phyloP scores from a whole-genome alignment of 2,888 invertebrate genomes.

The Noctua janthe region DNA sequence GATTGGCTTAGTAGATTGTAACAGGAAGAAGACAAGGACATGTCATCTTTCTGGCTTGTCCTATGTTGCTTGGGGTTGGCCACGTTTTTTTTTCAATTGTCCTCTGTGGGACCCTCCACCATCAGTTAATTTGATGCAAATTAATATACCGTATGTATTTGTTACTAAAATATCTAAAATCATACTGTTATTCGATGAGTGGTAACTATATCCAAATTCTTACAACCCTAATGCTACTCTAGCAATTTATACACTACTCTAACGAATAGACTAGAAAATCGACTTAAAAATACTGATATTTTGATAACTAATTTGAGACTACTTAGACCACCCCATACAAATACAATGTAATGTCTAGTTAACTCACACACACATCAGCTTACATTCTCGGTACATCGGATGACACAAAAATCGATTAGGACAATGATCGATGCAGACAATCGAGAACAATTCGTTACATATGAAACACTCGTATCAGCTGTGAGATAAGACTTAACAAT shows the following conservation, averaged over 20 bases:
- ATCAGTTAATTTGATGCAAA: neutral
- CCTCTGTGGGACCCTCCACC: too few relatives aligned
- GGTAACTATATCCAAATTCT: neutral
- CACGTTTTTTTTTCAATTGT: neutral
- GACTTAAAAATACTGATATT: neutral
- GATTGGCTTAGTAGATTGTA: constrained; percentile 1
- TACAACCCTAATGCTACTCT: neutral
- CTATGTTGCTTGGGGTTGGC: neutral
- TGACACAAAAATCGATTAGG: constrained; percentile 65
- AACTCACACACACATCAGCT: constrained; percentile 30
- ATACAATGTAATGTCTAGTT: constrained; percentile 20
- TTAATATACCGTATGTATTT: neutral
- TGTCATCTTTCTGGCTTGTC: neutral
- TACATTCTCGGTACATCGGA: constrained; percentile 47
- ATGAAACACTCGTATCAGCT: constrained; percentile 70
- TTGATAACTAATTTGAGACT: neutral
- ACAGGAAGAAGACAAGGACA: neutral
- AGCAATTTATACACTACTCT: neutral
- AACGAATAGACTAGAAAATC: neutral
- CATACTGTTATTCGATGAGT: too few relatives aligned
- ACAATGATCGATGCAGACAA: constrained; percentile 76
- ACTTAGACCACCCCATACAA: constrained; percentile 14
- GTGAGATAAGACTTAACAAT: constrained; percentile 74
- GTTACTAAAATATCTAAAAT: neutral
- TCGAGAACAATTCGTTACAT: constrained; percentile 72